A percentile compares a stretch with the other conserved stretches of the same genome.
Conservation (phyloP, 2,888 invertebrate species). For the Pyrochroa serraticornis region DNA sequence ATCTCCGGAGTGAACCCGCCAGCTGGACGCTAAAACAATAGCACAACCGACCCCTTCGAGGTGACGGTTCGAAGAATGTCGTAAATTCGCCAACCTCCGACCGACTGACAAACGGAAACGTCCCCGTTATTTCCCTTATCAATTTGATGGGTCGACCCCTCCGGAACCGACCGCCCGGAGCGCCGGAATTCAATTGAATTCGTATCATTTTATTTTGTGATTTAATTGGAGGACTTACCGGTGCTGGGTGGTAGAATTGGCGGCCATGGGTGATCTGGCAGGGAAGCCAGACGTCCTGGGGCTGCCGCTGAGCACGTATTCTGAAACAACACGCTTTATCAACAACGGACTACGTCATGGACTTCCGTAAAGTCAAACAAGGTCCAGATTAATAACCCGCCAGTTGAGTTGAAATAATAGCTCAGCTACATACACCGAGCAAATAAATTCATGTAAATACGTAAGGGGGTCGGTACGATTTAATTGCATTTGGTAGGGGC, state of each 20-base stretch:
- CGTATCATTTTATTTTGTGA: background rate
- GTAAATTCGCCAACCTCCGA: conserved; percentile 48
- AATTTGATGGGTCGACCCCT: conserved; percentile 35
- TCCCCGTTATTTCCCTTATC: conserved; percentile 47
- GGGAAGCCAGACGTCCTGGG: conserved; percentile 62
- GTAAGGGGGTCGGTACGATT: conserved; percentile 5
- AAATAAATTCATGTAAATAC: conserved; percentile 2
- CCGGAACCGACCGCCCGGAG: no score
- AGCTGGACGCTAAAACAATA: conserved; percentile 6
- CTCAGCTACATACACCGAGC: background rate
- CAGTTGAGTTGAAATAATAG: background rate
- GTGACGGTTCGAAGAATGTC: conserved; percentile 40
- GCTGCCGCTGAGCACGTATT: conserved; percentile 63
- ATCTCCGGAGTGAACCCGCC: background rate
- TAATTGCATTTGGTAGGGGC: conserved; percentile 17
- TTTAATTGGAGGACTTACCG: conserved; percentile 56
- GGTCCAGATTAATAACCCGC: conserved; percentile 19
- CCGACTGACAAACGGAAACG: conserved; percentile 46
- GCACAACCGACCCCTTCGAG: no score
- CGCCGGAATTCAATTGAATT: no score
- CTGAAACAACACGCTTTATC: conserved; percentile 52
- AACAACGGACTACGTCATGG: conserved; percentile 17
- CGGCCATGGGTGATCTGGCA: conserved; percentile 57
- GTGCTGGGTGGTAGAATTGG: conserved; percentile 52
- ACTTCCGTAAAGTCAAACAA: conserved; percentile 27